Percentiles rank a stretch among this genome's conserved stretches.
Evolutionary conservation across 2,113 vertebrate genomes (phyloP).

Genomic region (Odontophorus gujanensis): DNA sequence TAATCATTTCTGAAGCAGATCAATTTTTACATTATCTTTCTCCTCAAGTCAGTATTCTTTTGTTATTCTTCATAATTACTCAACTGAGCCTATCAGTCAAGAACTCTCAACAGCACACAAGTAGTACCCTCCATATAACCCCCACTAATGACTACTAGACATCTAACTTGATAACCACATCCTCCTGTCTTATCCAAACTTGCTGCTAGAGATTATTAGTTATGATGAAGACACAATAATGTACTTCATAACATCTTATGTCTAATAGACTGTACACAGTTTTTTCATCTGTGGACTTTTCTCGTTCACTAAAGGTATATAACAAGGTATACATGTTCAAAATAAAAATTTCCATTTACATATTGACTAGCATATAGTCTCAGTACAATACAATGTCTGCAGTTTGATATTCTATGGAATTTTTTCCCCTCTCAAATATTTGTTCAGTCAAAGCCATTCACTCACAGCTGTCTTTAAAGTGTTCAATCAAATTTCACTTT

Average conservation of each 20-base stretch:
- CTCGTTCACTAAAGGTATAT: neutral
- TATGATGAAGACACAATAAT: neutral
- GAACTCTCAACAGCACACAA: neutral
- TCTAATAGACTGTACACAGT: neutral
- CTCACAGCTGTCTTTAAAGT: neutral
- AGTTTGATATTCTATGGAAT: neutral
- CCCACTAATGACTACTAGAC: neutral
- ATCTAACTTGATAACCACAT: neutral
- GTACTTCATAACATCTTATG: neutral
- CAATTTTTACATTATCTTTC: neutral
- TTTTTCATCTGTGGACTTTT: neutral
- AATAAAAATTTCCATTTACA: slow-evolving; percentile 6
- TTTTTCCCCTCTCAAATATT: neutral
- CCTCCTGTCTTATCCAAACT: neutral
- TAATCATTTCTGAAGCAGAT: neutral
- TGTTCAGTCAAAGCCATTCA: neutral
- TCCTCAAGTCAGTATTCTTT: neutral
- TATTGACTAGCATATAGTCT: neutral
- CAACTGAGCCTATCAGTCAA: neutral
- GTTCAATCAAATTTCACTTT: slow-evolving; percentile 1
- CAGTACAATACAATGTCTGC: neutral
- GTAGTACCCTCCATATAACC: neutral
- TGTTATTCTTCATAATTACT: neutral
- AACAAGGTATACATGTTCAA: neutral
- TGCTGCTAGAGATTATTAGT: neutral